Evolutionary conservation across 2,113 vertebrate species (phyloP).

Genomic region (Buteo buteo): DNA sequence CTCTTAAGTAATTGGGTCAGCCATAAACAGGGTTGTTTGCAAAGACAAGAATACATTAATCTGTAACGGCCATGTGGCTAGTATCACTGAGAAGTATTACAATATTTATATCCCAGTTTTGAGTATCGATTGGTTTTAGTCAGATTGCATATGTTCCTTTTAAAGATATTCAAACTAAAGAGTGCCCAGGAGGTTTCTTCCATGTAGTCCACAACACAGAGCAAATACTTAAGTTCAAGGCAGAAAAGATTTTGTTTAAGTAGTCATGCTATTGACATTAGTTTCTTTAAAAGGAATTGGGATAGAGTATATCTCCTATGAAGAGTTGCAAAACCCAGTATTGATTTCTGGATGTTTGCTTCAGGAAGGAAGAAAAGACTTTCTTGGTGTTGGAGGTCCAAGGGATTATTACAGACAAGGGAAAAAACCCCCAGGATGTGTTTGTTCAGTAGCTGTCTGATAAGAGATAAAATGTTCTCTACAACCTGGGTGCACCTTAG

Average conservation of each 20-base stretch:
- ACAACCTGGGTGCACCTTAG: neutral
- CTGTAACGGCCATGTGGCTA: neutral
- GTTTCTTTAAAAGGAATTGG: neutral
- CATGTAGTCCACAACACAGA: neutral
- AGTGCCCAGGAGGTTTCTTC: neutral
- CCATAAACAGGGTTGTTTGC: slow-evolving; percentile 21
- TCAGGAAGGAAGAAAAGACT: neutral
- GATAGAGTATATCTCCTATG: neutral
- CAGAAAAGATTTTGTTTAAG: neutral
- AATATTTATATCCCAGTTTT: neutral
- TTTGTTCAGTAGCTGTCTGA: neutral
- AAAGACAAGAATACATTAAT: neutral
- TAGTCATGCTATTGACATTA: neutral
- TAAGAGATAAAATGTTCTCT: neutral
- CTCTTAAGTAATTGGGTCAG: slow-evolving; percentile 30
- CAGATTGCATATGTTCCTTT: neutral
- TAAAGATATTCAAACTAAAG: neutral
- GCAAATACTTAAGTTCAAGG: neutral
- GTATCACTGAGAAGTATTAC: neutral
- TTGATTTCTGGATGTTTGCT: neutral
- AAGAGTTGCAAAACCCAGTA: neutral
- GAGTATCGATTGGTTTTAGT: neutral
- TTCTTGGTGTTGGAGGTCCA: neutral
- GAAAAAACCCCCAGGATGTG: neutral
- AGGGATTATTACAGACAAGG: neutral